These are phyloP conservation scores for Labeo calbasu DNA, from an alignment of 2,797 vertebrate species.

Conservation along the genomic window DNA sequence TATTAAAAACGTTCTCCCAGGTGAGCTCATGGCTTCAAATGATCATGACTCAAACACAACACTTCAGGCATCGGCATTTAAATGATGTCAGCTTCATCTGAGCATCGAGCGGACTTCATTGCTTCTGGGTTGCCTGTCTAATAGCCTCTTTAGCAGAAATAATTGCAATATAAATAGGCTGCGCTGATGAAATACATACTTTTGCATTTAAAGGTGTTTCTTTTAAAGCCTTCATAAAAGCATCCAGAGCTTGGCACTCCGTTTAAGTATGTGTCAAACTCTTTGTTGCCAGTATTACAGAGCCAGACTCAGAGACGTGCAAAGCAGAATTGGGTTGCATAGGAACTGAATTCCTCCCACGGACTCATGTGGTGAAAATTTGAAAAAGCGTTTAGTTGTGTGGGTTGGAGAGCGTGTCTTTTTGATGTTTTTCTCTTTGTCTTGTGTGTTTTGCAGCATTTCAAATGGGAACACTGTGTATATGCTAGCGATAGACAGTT, in stretches of 20 bases:
- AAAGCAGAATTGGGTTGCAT: slow-evolving; percentile 46
- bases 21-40: slow-evolving; percentile 54
- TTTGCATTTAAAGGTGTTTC: slow-evolving; percentile 70
- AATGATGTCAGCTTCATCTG: slow-evolving; percentile 63
- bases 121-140: slow-evolving; percentile 58
- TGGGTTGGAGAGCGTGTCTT: slow-evolving; percentile 19
- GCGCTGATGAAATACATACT: slow-evolving; percentile 66
- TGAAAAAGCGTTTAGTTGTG: slow-evolving; percentile 45
- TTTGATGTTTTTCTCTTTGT: slow-evolving; percentile 36
- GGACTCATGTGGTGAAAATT: slow-evolving; percentile 52
- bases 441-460: slow-evolving; percentile 1
- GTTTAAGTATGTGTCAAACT: slow-evolving; percentile 70
- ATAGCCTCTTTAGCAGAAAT: slow-evolving; percentile 61
- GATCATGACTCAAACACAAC: slow-evolving; percentile 51
- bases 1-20: slow-evolving; percentile 40
- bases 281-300: slow-evolving; percentile 64
- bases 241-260: slow-evolving; percentile 63
- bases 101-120: slow-evolving; percentile 54
- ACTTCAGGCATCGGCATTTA: slow-evolving; percentile 46
- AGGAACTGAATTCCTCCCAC: slow-evolving; percentile 53
- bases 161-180: slow-evolving; percentile 63
- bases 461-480: slow-evolving; percentile 30
- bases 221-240: slow-evolving; percentile 70
- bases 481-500: slow-evolving; percentile 5
- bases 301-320: slow-evolving; percentile 51